These are phyloP conservation scores for Lepidostoma basale DNA, from an alignment of 1,140 invertebrate genomes.

Conservation along the genomic window DNA sequence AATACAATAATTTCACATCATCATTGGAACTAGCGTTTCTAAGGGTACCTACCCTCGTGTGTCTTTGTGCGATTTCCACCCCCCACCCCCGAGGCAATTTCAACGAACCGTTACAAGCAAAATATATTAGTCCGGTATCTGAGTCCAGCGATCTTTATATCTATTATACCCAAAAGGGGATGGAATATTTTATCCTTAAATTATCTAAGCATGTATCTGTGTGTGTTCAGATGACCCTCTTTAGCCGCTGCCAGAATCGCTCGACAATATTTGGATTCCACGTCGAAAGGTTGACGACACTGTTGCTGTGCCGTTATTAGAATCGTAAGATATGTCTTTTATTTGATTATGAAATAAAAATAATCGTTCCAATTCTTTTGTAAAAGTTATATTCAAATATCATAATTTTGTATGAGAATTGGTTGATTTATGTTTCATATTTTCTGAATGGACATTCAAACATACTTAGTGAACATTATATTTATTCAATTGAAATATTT, in stretches of 20 bases:
- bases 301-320: background rate
- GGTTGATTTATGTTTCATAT: too few species aligned
- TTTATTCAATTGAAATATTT: too few species aligned
- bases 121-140: conserved; percentile 44
- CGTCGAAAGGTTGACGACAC: background rate
- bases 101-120: conserved; percentile 28
- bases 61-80: background rate
- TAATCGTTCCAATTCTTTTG: too few species aligned
- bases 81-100: conserved; percentile 20
- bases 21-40: too few species aligned
- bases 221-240: conserved; percentile 11
- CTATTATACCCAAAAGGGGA: conserved; percentile 43
- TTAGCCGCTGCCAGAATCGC: background rate
- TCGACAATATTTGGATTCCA: background rate
- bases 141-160: conserved; percentile 44
- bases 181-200: conserved; percentile 46
- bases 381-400: too few species aligned
- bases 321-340: background rate
- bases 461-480: too few species aligned
- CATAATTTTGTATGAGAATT: too few species aligned
- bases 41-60: too few species aligned
- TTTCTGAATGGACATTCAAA: too few species aligned
- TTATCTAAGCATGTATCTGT: conserved; percentile 42
- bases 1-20: too few species aligned
- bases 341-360: background rate